Conservation (phyloP, 53 echinoderm and acorn worm species). For the Echinarachnius parma region DNA sequence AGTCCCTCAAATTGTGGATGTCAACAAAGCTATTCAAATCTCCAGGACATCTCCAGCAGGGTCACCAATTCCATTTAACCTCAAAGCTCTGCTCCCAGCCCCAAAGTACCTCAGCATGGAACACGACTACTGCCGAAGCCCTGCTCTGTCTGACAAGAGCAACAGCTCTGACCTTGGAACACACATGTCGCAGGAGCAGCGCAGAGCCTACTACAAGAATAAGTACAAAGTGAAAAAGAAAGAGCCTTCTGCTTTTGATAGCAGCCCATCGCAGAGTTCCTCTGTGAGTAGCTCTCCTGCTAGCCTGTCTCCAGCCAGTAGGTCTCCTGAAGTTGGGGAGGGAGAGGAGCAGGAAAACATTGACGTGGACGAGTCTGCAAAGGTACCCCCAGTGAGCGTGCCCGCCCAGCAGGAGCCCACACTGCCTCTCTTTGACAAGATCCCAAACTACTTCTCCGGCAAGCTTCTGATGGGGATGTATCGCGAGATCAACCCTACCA, state of each 20-base stretch:
- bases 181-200: constrained; percentile 41
- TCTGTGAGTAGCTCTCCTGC: constrained; percentile 41
- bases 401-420: background rate
- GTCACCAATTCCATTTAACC: constrained; percentile 24
- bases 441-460: constrained; percentile 77
- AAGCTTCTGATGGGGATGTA: constrained; percentile 74
- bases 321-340: constrained; percentile 20
- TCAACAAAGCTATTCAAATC: constrained; percentile 8
- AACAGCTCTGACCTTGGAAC: constrained; percentile 12
- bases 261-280: constrained; percentile 23
- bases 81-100: constrained; percentile 17
- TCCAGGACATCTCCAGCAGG: background rate
- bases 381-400: background rate
- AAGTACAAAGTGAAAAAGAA: constrained; percentile 75
- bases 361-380: too few relatives aligned
- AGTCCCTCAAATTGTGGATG: background rate
- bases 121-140: constrained; percentile 78
- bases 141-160: constrained; percentile 32
- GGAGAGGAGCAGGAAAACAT: background rate
- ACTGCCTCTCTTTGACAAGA: constrained; percentile 81
- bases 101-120: constrained; percentile 78
- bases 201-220: constrained; percentile 63
- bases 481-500: constrained; percentile 36
- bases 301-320: constrained; percentile 40
- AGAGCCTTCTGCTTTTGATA: background rate